These are phyloP conservation scores for Lutraria lutraria DNA, from an alignment of 2,888 invertebrate species.

Conservation along the genomic window DNA sequence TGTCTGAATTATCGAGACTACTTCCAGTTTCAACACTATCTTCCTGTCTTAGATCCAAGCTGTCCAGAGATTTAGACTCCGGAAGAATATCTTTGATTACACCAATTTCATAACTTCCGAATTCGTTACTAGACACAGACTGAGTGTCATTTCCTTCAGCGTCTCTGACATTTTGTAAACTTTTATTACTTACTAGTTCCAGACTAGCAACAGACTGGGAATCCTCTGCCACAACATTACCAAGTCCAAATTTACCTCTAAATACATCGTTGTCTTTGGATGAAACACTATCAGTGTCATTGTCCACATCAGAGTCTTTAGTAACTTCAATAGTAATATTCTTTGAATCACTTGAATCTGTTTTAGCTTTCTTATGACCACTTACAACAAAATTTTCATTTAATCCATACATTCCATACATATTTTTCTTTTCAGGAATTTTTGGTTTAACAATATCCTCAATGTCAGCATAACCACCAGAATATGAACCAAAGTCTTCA, in stretches of 20 bases:
- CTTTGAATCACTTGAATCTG: slow-evolving; percentile 20
- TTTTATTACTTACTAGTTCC: slow-evolving; percentile 77
- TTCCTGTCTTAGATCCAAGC: slow-evolving; percentile 79
- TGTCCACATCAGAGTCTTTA: slow-evolving; percentile 58
- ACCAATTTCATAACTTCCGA: slow-evolving; percentile 72
- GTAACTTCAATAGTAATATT: slow-evolving; percentile 52
- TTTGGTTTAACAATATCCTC: slow-evolving; percentile 75
- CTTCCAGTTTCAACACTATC: slow-evolving; percentile 39
- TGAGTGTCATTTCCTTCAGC: slow-evolving; percentile 75
- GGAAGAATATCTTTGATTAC: slow-evolving; percentile 51
- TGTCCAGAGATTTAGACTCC: slow-evolving; percentile 84
- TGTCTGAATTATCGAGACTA: slow-evolving; percentile 59
- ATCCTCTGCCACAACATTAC: slow-evolving; percentile 76
- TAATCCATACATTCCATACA: slow-evolving; percentile 69
- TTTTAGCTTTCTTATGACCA: slow-evolving; percentile 54
- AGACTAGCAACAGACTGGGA: slow-evolving; percentile 84
- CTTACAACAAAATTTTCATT: slow-evolving; percentile 56
- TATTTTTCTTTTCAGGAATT: slow-evolving; percentile 61
- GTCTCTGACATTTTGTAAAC: slow-evolving; percentile 68
- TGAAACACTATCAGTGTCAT: slow-evolving; percentile 70
- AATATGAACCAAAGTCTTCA: slow-evolving; percentile 76
- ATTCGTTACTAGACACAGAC: slow-evolving; percentile 81
- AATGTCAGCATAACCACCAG: slow-evolving; percentile 78
- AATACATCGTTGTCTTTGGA: slow-evolving; percentile 68
- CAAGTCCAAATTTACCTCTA: slow-evolving; percentile 60